These are phyloP conservation scores for Cerastis rubricosa DNA, from an alignment of 2,888 invertebrate species.

Conservation along the genomic window DNA sequence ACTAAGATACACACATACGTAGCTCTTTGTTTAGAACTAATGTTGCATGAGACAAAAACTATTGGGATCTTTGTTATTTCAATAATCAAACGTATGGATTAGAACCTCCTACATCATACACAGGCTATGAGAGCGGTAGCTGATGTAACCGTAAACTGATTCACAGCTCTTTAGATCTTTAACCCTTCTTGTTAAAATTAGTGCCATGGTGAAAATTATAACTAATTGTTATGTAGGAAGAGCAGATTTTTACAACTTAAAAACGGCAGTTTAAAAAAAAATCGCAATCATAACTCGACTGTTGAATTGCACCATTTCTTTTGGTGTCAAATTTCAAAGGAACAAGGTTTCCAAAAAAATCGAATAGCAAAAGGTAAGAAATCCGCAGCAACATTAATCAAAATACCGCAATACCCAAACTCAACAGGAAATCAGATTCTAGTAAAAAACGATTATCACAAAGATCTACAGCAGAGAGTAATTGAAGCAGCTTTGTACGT, in stretches of 20 bases:
- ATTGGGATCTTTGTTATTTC: slow-evolving; percentile 5
- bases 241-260: background rate
- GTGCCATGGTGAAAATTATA: background rate
- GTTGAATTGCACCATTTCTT: background rate
- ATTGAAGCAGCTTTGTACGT: slow-evolving; percentile 4
- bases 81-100: slow-evolving; percentile 15
- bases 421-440: background rate
- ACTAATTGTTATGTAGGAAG: background rate
- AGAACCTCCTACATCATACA: background rate
- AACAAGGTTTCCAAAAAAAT: slow-evolving; percentile 2
- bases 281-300: background rate
- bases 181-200: background rate
- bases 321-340: background rate
- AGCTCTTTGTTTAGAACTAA: slow-evolving; percentile 36
- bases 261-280: background rate
- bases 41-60: slow-evolving; percentile 33
- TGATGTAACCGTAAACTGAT: background rate
- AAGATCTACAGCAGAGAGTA: background rate
- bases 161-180: background rate
- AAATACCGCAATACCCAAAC: slow-evolving; percentile 17
- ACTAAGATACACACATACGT: slow-evolving; percentile 37
- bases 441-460: background rate
- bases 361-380: background rate
- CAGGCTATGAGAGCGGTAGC: slow-evolving; percentile 16
- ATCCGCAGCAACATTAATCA: background rate